Evolutionary conservation across 2,888 invertebrate species (phyloP), one percentile per base, ranked within the genome.

Genomic region (Tigriopus californicus): DNA sequence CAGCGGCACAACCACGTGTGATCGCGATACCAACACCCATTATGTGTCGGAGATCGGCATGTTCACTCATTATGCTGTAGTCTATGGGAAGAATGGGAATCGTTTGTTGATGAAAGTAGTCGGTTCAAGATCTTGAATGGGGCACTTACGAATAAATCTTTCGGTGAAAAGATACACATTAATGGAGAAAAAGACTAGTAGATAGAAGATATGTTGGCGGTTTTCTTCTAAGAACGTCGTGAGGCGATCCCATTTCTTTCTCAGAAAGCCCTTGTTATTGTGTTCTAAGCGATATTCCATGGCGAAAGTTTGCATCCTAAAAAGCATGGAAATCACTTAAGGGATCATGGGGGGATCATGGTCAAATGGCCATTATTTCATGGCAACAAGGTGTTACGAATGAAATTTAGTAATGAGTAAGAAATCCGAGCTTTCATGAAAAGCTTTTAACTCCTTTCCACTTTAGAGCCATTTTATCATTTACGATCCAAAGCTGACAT

Each of bases 11-110:
- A 20, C 92, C 91, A 70, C 92, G 76, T 0, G 92, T 92, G 64
- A 92, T 86, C 4, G 92, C 91, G 53, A 92, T 94, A n/a, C 92
- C 92, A 1, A 90, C 88, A 1, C 94, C 94, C 92, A 94, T 94
- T 46, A 94, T 91, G 67, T 94, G 90, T 1, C 94, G 76, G 64
- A 94, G 73, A 71, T 94, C 94, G 24, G 90, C 82, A 70, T 94
- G 92, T 68, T 94, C 94, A 0, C 89, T 83, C 86, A 94, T 87
- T 70, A 91, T 91, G 0, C 91, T 89, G 69, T 92, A 94, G 74
- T 90, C 84, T 85, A 56, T 10, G 57, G 61, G 61, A 61, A 60
- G 61, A 61, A 15, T 13, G 25, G 18, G 10, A 58, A 11, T 51
- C 12, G 10, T 48, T 25, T 18, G 44, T 5, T 4, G 3, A 15